Percentiles rank a stretch among this genome's conserved stretches.
These are phyloP conservation scores for Trachemys scripta DNA, from an alignment of 2,113 vertebrate genomes.

Conservation along the genomic window DNA sequence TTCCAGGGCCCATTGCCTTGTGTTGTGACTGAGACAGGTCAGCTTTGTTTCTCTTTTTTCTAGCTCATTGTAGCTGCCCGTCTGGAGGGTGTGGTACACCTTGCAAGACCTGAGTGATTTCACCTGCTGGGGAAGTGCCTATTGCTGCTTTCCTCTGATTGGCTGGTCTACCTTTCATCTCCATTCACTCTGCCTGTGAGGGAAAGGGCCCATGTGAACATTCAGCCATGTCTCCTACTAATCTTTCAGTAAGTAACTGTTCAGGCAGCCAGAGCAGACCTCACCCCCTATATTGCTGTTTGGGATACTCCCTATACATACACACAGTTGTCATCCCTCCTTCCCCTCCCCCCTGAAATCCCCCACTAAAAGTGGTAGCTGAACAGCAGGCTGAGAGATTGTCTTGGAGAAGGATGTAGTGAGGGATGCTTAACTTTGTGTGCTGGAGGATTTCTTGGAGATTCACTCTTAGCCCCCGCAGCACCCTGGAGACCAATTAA, in stretches of 20 bases:
- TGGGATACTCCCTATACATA: accelerated
- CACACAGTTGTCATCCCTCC: accelerated
- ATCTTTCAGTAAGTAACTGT: accelerated
- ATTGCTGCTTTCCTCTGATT: neutral
- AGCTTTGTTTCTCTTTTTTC: accelerated
- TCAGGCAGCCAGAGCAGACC: accelerated
- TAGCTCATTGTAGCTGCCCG: accelerated
- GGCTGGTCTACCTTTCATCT: accelerated
- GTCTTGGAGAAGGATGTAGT: neutral
- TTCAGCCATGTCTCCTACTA: neutral
- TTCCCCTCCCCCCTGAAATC: accelerated
- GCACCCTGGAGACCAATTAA: neutral
- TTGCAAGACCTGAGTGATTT: accelerated
- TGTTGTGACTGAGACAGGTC: neutral
- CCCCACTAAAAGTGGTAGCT: neutral
- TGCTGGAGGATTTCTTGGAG: neutral
- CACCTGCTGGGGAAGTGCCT: accelerated
- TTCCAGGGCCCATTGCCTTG: neutral
- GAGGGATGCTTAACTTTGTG: neutral
- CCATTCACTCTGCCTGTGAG: accelerated
- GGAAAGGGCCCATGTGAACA: accelerated
- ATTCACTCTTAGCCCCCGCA: neutral
- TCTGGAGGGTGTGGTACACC: accelerated
- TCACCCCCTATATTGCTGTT: accelerated
- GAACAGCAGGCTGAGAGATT: neutral